phyloP scores from a whole-genome alignment of 2,888 invertebrate species.

The Ariolimax columbianus region DNA sequence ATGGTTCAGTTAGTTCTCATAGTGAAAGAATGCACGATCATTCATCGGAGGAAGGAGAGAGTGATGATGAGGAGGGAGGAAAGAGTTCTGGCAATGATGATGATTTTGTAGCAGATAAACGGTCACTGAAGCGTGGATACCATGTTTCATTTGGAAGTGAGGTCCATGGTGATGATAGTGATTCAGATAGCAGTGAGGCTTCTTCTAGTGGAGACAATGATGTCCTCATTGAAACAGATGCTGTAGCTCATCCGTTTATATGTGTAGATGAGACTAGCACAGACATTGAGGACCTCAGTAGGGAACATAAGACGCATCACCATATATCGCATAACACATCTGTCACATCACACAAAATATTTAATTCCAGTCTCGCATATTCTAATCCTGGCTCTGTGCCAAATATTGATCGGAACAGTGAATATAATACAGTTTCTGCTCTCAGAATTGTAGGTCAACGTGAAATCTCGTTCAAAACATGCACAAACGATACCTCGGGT shows the following conservation, averaged over 20 bases:
- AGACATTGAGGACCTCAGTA: neutral
- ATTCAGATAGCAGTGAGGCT: neutral
- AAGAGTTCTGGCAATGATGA: neutral
- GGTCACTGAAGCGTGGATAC: neutral
- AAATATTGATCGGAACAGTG: neutral
- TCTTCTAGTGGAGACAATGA: neutral
- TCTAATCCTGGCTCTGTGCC: neutral
- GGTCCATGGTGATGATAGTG: neutral
- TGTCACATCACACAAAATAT: conserved; percentile 21
- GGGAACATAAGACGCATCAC: neutral
- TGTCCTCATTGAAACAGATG: conserved; percentile 30
- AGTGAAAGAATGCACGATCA: neutral
- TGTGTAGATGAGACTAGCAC: neutral
- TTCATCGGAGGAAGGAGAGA: conserved; percentile 1
- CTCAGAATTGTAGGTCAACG: neutral
- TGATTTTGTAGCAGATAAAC: neutral
- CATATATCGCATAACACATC: neutral
- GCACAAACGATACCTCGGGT: neutral
- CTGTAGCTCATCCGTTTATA: neutral
- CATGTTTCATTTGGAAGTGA: conserved; percentile 35
- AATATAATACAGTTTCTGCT: neutral
- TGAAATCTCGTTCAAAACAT: neutral
- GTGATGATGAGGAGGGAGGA: conserved; percentile 25
- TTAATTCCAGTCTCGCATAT: conserved; percentile 11
- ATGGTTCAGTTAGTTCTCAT: conserved; percentile 8